phyloP scores from a whole-genome alignment of 2,888 invertebrate species.

The Cataglyphis livida region DNA sequence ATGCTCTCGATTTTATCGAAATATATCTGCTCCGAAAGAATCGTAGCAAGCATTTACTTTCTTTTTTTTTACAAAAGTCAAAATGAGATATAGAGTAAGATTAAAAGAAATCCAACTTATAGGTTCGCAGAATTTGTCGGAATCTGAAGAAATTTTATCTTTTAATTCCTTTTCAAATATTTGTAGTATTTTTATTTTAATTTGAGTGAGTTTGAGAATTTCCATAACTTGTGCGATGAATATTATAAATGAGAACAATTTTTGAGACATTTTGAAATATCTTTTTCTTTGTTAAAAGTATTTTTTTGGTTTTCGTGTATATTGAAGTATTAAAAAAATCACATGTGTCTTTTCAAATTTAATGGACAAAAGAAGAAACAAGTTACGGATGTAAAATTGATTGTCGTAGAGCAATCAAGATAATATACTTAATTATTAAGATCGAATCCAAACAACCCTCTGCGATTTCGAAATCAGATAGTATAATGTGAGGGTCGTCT shows the following conservation, averaged over 20 bases:
- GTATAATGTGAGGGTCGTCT: slow-evolving; percentile 71
- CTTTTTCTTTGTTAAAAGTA: not conserved
- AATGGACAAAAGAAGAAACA: slow-evolving; percentile 53
- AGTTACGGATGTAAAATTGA: slow-evolving; percentile 59
- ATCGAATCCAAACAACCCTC: slow-evolving; percentile 68
- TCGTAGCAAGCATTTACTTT: not conserved
- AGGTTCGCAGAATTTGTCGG: not conserved
- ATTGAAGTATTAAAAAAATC: slow-evolving; percentile 15
- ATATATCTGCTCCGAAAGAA: not conserved
- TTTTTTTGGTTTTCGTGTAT: not conserved
- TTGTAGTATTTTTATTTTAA: not conserved
- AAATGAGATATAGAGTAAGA: not conserved
- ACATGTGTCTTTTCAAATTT: slow-evolving; percentile 32
- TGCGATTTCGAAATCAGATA: slow-evolving; percentile 76
- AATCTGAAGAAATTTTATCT: not conserved
- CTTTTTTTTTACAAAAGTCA: not conserved
- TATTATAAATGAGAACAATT: not conserved
- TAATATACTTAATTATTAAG: slow-evolving; percentile 72
- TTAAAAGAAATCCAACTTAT: not conserved
- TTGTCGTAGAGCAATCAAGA: slow-evolving; percentile 67
- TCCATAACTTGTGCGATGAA: not conserved
- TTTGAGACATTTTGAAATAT: not conserved
- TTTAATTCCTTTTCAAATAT: not conserved
- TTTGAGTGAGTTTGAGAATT: not conserved
- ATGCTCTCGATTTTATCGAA: not conserved